Evolutionary conservation across 2,888 invertebrate species (phyloP), one percentile per base, ranked within the genome.

Genomic region (Germaria angustata): DNA sequence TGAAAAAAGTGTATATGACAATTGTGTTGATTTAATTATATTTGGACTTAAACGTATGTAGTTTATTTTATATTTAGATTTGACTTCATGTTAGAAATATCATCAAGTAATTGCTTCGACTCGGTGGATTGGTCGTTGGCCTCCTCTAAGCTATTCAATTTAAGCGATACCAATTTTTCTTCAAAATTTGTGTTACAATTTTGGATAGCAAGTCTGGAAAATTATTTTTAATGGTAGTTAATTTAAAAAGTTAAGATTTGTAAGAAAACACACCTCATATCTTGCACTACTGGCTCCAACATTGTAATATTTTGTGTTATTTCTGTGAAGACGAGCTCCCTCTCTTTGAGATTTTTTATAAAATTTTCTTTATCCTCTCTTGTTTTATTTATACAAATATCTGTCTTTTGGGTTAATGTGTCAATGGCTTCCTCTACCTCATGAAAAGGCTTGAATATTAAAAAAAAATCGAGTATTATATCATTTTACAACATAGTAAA

Each of bases 81-180:
- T 8, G 51, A 13, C 28, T 75, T 79, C 28, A 79, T 53, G 17
- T 71, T 36, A 1, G 41, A 20, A n/a, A 82, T 82, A 22, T 71
- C 69, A 6, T 44, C 3, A 17, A 59, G 34, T 9, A 82, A 55
- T 32, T 71, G 69, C 34, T 65, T 57, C 9, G 57, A 41, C 65
- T 82, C 69, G 0, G 2, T 4, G 7, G 78, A 82, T 11, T 79
- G 20, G 13, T 24, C 13, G 15, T 4, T 55, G 0, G 68, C 63
- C 0, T 71, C 73, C 1, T 57, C 53, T 3, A 28, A 11, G 11
- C 39, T 15, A 9, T 65, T 44, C 13, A 82, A 15, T 15, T 53
- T 71, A 4, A 75, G 39, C 1, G 22, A 22, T 51, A 53, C 65
- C 0, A 79, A 5, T 53, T 75, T 41, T 7, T 53, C 22, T 7